Base-by-base conservation (phyloP, 2,113 vertebrate genomes). In the Scomber colias region DNA sequence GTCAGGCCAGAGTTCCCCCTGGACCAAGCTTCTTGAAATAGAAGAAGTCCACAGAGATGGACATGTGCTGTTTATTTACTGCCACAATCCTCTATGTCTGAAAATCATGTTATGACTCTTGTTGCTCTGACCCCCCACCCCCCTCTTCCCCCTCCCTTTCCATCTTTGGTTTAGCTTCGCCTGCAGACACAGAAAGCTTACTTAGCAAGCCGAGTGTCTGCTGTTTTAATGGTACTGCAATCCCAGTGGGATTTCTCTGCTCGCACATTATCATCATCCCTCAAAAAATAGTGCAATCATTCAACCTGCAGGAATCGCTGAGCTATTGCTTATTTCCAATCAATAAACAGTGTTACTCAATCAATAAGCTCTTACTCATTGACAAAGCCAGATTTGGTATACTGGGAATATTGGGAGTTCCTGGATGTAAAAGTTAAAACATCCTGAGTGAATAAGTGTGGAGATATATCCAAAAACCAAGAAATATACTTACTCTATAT, bases 1-100 rank as follows among this genome's bases (percentile, higher is more conserved):
- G 65, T 82, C 83, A 87, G 71, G 21, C 11, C 59, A 16, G 49
- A 53, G 60, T 56, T 49, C 57, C 81, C 71, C 46, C 19, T 81
- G 71, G 69, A 82, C 6, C 0, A 50, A 17, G 17, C 30, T 27
- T 73, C 77, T 68, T 35, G 24, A 89, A 93, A 89, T 85, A 91
- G 77, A 82, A 62, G n/a, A 10, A 56, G 51, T 70, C 51, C 19
- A 5, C 46, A 51, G 80, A 87, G 69, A 78, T 84, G 66, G 17
- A 74, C 69, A n/a, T 19, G 66, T 13, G 10, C 44, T 84, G 59
- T 84, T 88, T 73, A 71, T 80, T 79, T 82, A 79, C 56, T n/a
- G 55, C 70, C 53, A 53, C 53, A 62, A 53, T 19, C 40, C 14
- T 49, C 14, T 5, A 24, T 50, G 44, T 48, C 56, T 72, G 46